These are phyloP conservation scores for Petrolisthes cinctipes DNA, from an alignment of 2,888 invertebrate species.

Conservation along the genomic window DNA sequence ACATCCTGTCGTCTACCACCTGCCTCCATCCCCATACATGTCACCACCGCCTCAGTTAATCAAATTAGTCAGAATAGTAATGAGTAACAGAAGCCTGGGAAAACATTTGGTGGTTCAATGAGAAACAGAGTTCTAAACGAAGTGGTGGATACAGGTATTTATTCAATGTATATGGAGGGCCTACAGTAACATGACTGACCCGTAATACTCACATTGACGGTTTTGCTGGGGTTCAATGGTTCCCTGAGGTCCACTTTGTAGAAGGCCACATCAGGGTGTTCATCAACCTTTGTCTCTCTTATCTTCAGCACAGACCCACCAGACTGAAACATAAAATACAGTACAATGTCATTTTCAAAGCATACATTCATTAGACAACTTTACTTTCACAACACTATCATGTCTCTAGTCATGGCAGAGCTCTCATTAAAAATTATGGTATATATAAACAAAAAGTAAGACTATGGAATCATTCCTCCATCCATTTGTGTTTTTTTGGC, in stretches of 20 bases:
- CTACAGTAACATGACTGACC: neutral
- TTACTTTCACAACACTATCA: neutral
- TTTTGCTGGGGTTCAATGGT: constrained; percentile 66
- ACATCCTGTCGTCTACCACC: too few species aligned
- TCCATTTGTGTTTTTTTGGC: too few species aligned
- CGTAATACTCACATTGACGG: constrained; percentile 58
- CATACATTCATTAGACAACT: neutral
- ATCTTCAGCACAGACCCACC: constrained; percentile 67
- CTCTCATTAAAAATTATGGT: neutral
- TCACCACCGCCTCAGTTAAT: too few species aligned
- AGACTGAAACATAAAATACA: constrained; percentile 29
- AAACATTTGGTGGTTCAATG: neutral
- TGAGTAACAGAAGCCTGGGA: too few species aligned
- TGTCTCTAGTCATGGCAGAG: too few species aligned
- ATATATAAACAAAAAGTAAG: neutral
- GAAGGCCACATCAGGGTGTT: constrained; percentile 73
- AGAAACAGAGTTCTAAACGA: neutral
- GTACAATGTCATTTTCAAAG: neutral
- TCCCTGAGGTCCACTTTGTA: constrained; percentile 76
- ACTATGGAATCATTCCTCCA: too few species aligned
- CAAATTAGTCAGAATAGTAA: too few species aligned
- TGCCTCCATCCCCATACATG: too few species aligned
- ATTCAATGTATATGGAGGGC: neutral
- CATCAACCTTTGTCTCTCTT: constrained; percentile 73
- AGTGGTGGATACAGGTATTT: neutral